Base-by-base conservation (phyloP, 2,888 invertebrate genomes). In the Sinelater perroti region DNA sequence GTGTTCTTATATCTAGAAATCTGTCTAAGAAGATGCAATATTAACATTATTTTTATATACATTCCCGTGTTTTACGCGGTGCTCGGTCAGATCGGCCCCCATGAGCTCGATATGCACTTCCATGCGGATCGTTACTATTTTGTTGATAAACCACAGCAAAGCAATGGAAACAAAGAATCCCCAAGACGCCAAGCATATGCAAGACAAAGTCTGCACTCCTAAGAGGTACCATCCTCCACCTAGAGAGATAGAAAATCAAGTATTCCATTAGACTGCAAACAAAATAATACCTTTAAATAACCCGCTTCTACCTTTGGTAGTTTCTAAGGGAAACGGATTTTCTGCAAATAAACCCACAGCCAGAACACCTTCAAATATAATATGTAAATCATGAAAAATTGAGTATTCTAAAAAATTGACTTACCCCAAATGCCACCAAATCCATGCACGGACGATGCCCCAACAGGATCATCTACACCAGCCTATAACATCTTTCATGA, bases 281-380 rank as follows among this genome's bases (percentile, higher is more conserved):
- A n/a, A n/a, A n/a, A n/a, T n/a, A 56, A 38, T 72, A 87, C 88
- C 90, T 81, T 90, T 90, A 58, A 90, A 85, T 1, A 91, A 72
- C 8, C 91, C 92, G 14, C 83, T 85, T 67, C 90, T 82, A 7
- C 91, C 91, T 50, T 83, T 85, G 0, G 95, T 95, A 0, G 94
- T 91, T 33, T 86, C 83, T 74, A 95, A 81, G 0, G 95, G 91
- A 51, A 85, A 79, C 0, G 95, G 95, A 74, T 92, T 86, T 53
- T 93, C 89, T 6, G 94, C 94, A 72, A 96, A 95, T 0, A 96
- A 79, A 0, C 96, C 95, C 1, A 95, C 93, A 0, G 94, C 91
- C 10, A 94, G 56, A 13, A 94, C 87, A 6, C 95, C 93, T 93
- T 24, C 11, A 24, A 42, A 13, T 14, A 13, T 42, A 24, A 24